Base-by-base conservation (phyloP, 2,888 invertebrate genomes). In the Chymomyza fuscimana region DNA sequence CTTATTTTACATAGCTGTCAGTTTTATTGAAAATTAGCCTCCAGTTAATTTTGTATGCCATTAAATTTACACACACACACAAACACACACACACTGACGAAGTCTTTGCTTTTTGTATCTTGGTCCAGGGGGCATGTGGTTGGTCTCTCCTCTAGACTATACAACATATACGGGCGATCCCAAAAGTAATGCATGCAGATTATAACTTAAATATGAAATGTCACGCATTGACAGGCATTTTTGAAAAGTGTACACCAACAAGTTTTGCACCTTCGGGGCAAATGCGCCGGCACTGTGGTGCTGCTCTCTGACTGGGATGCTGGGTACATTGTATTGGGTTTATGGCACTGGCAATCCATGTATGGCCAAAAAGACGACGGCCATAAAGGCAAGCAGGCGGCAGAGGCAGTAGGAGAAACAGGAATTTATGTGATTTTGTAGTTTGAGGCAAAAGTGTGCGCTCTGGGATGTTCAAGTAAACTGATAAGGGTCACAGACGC, bases 201-300 rank as follows among this genome's bases (percentile, higher is more conserved):
- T 88, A 88, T 86, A 86, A 86, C 87, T 85, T 88, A 85, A 85
- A 88, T 85, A 85, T 88, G 88, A 85, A 88, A 88, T 88, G 88
- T 85, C 85, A 86, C 88, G 87, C 85, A 86, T 86, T 86, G 85
- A 88, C 85, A 86, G 88, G 82, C 88, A 88, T 82, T 88, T 84
- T 86, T 88, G 85, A 86, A 86, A 88, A 86, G 82, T 86, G 85
- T 86, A 74, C 88, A 83, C 70, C 86, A 77, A 74, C 79, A 82
- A 85, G 83, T 87, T 84, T 87, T 74, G 74, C 74, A 76, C 77
- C 83, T 81, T 61, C 51, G 65, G 88, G 83, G 65, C 83, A 77
- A 58, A 32, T 74, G 69, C 77, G 77, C 74, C 74, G 78, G 80
- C 80, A 77, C 78, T 74, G 80, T 74, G 80, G 25, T 4, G 25